Base-by-base conservation (phyloP, 2,797 vertebrate species). In the Anguilla anguilla region DNA sequence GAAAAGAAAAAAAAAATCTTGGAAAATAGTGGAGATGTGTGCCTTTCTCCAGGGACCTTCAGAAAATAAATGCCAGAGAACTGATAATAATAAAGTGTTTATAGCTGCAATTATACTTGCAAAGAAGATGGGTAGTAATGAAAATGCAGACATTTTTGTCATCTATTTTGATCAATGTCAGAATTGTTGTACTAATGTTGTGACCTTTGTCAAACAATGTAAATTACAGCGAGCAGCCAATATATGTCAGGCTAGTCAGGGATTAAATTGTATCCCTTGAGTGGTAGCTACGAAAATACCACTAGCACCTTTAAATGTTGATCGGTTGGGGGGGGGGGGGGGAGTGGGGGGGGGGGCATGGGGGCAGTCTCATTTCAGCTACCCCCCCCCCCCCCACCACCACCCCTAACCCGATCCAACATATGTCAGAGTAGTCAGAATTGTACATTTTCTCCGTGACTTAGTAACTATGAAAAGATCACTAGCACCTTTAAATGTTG, bases 141-240 rank as follows among this genome's bases (percentile, higher is more conserved):
- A 85, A 79, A 55, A 61, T 13, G 15, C 35, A 6, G 43, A 64
- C 67, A 17, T 22, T 43, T 35, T 19, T 22, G 15, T 22, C 31
- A 79, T 39, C 10, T 22, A 0, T 67, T 57, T 83, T 61, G 19
- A 35, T 87, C 67, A 67, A 31, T 25, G 28, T 59, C 25, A 67
- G 51, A 85, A 61, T 46, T 25, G 7, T 57, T 57, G 51, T 53
- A 22, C 39, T 74, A 51, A 15, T 25, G 53, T 25, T n/a, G 7
- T 84, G 69, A 88, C 83, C 83, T 88, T 85, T 85, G 35, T 69
- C 53, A 61, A 69, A 19, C 53, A 39, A 61, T 61, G 77, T 88
- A 61, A 46, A 51, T 85, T 46, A 79, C 81, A n/a, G 74, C 57
- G 59, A 87, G 51, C 3, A 10, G n/a, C 15, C n/a, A 28, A 64